Percentiles rank a stretch among this genome's conserved stretches.
phyloP scores from a whole-genome alignment of 1,140 invertebrate genomes.

The Leptinotarsa lineolata region DNA sequence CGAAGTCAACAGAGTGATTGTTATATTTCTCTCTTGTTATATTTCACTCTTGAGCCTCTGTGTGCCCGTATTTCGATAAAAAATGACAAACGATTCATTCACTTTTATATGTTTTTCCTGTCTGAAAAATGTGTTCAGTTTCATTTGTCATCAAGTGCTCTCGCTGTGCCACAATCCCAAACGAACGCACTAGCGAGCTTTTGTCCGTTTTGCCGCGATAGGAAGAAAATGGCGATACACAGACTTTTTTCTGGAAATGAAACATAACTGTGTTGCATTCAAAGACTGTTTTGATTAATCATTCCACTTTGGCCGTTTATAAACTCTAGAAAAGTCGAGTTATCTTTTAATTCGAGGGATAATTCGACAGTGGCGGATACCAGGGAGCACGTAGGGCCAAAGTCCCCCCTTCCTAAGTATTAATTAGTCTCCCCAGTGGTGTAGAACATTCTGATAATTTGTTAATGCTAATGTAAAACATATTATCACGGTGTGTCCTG shows the following conservation, averaged over 20 bases:
- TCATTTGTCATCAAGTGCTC: constrained; percentile 9
- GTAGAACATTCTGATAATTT: too few relatives aligned
- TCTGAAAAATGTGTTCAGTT: constrained; percentile 18
- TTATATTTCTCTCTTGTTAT: constrained; percentile 6
- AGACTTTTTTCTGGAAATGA: not conserved
- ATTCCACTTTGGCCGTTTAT: not conserved
- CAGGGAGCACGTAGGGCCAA: too few relatives aligned
- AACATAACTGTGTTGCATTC: not conserved
- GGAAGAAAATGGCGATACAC: not conserved
- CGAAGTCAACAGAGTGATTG: constrained; percentile 9
- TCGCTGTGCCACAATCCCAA: not conserved
- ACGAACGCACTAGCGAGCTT: not conserved
- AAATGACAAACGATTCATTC: constrained; percentile 8
- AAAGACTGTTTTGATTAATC: not conserved
- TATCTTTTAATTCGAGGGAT: too few relatives aligned
- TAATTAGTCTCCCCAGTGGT: too few relatives aligned
- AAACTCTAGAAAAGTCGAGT: not conserved
- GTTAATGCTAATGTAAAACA: too few relatives aligned
- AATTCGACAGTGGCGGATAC: too few relatives aligned
- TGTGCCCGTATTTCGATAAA: not conserved
- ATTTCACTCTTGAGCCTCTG: constrained; percentile 4
- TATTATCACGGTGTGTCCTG: too few relatives aligned
- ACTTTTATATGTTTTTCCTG: constrained; percentile 23
- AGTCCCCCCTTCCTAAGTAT: too few relatives aligned
- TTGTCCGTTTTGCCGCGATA: not conserved